phyloP scores from a whole-genome alignment of 2,888 invertebrate genomes.

The Chrysolina oricalcia region DNA sequence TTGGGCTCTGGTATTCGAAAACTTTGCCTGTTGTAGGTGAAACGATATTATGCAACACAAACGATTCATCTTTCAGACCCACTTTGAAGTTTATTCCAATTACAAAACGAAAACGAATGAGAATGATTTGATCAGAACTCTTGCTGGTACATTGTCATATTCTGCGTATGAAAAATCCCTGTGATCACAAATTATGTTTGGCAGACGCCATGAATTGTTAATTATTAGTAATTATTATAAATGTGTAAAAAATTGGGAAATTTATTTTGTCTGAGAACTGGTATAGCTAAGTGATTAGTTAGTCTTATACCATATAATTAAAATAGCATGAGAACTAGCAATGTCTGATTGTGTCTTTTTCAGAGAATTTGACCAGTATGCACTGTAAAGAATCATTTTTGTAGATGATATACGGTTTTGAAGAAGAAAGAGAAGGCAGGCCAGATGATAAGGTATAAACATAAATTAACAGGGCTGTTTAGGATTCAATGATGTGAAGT shows the following conservation, averaged over 20 bases:
- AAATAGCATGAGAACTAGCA: constrained; percentile 23
- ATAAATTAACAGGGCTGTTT: no score
- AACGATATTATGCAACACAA: no score
- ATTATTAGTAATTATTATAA: constrained; percentile 54
- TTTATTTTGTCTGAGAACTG: constrained; percentile 52
- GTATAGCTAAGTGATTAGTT: constrained; percentile 52
- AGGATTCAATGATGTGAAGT: no score
- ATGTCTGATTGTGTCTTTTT: no score
- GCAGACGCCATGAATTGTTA: constrained; percentile 58
- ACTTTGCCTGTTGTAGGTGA: no score
- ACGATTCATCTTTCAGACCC: not conserved
- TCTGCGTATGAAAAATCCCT: constrained; percentile 63
- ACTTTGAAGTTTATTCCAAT: not conserved
- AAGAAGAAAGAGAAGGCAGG: no score
- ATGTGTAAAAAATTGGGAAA: constrained; percentile 49
- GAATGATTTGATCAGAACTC: constrained; percentile 8
- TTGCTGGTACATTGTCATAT: constrained; percentile 32
- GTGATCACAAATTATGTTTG: constrained; percentile 66
- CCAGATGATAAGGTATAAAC: no score
- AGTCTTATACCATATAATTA: constrained; percentile 48
- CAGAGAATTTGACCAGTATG: no score
- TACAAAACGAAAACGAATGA: constrained; percentile 26
- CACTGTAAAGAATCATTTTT: no score
- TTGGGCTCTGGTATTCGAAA: no score
- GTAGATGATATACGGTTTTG: no score